Percentiles rank a stretch among this genome's conserved stretches.
These are phyloP conservation scores for Pantelozetes paolii DNA, from an alignment of 2,888 invertebrate genomes.

Conservation along the genomic window DNA sequence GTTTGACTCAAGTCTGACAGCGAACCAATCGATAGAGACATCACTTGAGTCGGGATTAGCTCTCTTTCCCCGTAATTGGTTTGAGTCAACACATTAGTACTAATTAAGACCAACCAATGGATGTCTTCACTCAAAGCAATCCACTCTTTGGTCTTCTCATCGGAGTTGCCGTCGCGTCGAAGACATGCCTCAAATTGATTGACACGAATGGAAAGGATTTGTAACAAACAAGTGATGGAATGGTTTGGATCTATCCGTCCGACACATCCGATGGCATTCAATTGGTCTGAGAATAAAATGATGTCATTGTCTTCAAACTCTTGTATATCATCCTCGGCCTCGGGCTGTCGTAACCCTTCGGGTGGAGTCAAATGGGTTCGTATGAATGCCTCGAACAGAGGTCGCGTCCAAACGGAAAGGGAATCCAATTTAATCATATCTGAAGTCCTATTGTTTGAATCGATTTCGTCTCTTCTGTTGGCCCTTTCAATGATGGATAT, in stretches of 20 bases:
- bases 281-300: slow-evolving; percentile 65
- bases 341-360: slow-evolving; percentile 54
- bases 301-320: slow-evolving; percentile 64
- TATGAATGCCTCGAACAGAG: slow-evolving; percentile 72
- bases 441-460: slow-evolving; percentile 48
- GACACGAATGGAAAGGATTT: slow-evolving; percentile 37
- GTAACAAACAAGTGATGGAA: slow-evolving; percentile 37
- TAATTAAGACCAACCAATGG: slow-evolving; percentile 79
- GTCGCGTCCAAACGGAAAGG: slow-evolving; percentile 50
- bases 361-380: slow-evolving; percentile 75
- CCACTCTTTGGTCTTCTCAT: slow-evolving; percentile 39
- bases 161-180: neutral
- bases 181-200: slow-evolving; percentile 44
- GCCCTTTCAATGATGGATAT: slow-evolving; percentile 51
- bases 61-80: slow-evolving; percentile 63
- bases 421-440: slow-evolving; percentile 49
- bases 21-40: slow-evolving; percentile 36
- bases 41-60: slow-evolving; percentile 63
- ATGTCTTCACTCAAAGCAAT: slow-evolving; percentile 76
- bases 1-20: slow-evolving; percentile 36
- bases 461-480: slow-evolving; percentile 42
- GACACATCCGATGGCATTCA: slow-evolving; percentile 65
- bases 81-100: slow-evolving; percentile 64
- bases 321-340: slow-evolving; percentile 57
- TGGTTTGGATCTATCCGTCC: slow-evolving; percentile 33